Evolutionary conservation across 2,113 vertebrate genomes (phyloP).

Genomic region (Semnopithecus entellus): DNA sequence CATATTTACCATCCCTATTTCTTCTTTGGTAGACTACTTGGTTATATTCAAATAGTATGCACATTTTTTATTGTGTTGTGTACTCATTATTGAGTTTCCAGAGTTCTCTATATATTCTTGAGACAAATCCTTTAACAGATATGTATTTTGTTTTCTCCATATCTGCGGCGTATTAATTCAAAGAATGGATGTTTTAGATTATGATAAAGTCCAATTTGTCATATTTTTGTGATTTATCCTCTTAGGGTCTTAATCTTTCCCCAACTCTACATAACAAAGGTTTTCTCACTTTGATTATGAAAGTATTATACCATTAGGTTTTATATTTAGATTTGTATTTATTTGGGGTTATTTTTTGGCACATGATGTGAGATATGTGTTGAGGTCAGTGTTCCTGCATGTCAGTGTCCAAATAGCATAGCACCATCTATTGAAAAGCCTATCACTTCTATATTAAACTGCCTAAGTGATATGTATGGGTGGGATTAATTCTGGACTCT

Average conservation of each 20-base stretch:
- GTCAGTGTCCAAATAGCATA: neutral
- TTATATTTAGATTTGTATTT: neutral
- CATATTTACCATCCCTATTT: neutral
- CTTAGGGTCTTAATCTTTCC: neutral
- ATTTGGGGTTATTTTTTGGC: neutral
- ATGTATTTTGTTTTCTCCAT: neutral
- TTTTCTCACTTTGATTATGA: neutral
- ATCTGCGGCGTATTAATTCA: neutral
- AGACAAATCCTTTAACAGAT: neutral
- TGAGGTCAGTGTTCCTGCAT: neutral
- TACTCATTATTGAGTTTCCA: neutral
- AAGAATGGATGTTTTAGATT: neutral
- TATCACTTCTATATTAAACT: neutral
- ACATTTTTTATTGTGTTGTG: neutral
- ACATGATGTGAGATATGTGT: neutral
- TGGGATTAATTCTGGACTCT: neutral
- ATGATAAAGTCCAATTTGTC: neutral
- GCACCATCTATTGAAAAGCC: neutral
- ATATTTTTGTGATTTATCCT: neutral
- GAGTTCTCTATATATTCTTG: neutral
- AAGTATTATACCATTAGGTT: neutral
- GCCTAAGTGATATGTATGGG: neutral
- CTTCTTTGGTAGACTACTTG: neutral
- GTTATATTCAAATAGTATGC: neutral
- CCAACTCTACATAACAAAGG: neutral